phyloP scores from a whole-genome alignment of 2,797 vertebrate species.

The Arremon brunneinucha region DNA sequence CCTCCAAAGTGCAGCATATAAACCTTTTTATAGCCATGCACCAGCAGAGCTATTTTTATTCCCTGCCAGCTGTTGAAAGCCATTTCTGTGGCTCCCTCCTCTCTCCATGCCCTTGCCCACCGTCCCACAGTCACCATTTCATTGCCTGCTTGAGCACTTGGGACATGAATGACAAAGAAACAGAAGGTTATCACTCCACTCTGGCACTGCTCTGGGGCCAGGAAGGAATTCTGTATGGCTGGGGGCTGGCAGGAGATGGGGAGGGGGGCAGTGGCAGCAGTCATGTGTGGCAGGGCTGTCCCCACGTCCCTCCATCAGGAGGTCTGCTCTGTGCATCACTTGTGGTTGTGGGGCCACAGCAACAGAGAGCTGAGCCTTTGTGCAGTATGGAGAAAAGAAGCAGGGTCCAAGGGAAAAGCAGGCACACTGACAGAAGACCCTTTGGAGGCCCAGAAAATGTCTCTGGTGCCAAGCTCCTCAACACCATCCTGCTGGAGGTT shows the following conservation, averaged over 20 bases:
- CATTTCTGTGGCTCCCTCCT: background rate
- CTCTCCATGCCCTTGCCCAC: background rate
- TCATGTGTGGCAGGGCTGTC: accelerated
- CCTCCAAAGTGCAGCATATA: background rate
- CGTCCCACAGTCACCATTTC: background rate
- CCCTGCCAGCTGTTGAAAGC: background rate
- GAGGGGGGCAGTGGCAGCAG: background rate
- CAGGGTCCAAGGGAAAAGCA: background rate
- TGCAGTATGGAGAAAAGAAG: background rate
- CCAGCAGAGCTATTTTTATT: background rate
- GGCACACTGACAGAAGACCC: background rate
- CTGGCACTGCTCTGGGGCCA: background rate
- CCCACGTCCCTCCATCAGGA: background rate
- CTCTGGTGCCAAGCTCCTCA: background rate
- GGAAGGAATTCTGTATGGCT: background rate
- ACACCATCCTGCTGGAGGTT: accelerated
- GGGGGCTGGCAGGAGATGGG: background rate
- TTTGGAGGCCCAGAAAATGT: background rate
- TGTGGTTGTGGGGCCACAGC: background rate
- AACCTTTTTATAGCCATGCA: background rate
- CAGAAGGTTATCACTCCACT: background rate
- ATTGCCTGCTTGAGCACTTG: background rate
- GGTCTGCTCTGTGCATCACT: accelerated
- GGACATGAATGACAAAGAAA: background rate
- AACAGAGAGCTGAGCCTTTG: background rate